A percentile compares a stretch with the other conserved stretches of the same genome.
Evolutionary conservation across 2,113 vertebrate genomes (phyloP).

Genomic region (Morphnarchus princeps): DNA sequence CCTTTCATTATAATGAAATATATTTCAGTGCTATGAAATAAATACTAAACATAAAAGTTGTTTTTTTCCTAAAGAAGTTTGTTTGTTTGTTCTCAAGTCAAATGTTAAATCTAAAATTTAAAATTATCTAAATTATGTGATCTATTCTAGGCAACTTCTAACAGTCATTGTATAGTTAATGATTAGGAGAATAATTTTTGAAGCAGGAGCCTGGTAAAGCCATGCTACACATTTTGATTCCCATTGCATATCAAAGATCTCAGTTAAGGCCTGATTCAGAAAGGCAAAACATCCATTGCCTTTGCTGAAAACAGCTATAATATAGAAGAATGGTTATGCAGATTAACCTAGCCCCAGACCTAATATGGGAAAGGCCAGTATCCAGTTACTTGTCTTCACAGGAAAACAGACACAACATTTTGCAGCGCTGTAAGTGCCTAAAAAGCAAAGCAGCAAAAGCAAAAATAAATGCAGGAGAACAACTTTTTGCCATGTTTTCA

Average conservation of each 20-base stretch:
- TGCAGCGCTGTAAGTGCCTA: neutral
- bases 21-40: neutral
- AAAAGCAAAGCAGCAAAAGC: neutral
- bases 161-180: neutral
- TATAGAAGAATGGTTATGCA: neutral
- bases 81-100: neutral
- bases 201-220: neutral
- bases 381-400: neutral
- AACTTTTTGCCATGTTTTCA: neutral
- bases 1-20: neutral
- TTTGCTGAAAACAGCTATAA: neutral
- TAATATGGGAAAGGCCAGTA: neutral
- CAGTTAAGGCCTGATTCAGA: neutral
- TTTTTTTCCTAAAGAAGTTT: neutral
- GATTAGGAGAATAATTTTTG: neutral
- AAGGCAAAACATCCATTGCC: neutral
- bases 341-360: neutral
- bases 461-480: neutral
- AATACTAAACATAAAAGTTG: neutral
- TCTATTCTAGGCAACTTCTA: neutral
- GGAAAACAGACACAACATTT: neutral
- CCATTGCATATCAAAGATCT: neutral
- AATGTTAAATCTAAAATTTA: neutral
- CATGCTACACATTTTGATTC: neutral
- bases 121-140: neutral